A percentile compares a stretch with the other conserved stretches of the same genome.
Conservation (phyloP, 2,797 vertebrate species). For the Schizopygopsis pylzovi region DNA sequence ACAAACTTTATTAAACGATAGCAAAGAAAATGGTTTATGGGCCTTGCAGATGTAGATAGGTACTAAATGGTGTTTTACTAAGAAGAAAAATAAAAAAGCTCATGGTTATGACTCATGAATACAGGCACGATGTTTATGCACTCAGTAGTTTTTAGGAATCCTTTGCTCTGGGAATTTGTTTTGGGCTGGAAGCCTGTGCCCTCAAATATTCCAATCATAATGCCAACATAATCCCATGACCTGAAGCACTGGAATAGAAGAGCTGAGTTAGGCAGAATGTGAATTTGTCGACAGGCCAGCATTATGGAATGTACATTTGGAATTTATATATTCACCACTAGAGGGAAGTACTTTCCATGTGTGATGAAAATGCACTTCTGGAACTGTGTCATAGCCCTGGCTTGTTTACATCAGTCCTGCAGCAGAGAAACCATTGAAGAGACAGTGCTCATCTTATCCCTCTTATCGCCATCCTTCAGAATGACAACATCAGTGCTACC, state of each 20-base stretch:
- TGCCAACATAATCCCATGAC: not conserved
- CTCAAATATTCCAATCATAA: not conserved
- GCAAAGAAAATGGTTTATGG: not conserved
- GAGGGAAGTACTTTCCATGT: constrained; percentile 52
- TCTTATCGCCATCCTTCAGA: not conserved
- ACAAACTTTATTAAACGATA: not conserved
- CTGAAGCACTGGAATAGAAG: constrained; percentile 1
- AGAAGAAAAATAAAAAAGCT: not conserved
- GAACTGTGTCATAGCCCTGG: constrained; percentile 64
- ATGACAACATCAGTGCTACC: not conserved
- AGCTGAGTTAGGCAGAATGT: constrained; percentile 5
- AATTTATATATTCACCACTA: constrained; percentile 51
- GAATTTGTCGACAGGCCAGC: not conserved
- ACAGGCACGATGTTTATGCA: not conserved
- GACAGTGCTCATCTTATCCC: not conserved
- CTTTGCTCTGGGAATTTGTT: not conserved
- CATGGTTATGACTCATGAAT: not conserved
- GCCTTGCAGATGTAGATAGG: not conserved
- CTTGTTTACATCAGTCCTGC: constrained; percentile 74
- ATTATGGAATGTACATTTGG: not conserved
- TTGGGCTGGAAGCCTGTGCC: not conserved
- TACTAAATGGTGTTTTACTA: not conserved
- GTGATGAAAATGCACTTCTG: constrained; percentile 30
- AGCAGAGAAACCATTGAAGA: constrained; percentile 61
- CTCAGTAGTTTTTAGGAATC: not conserved